Base-by-base conservation (phyloP, 1,140 invertebrate genomes). In the Globodera rostochiensis region DNA sequence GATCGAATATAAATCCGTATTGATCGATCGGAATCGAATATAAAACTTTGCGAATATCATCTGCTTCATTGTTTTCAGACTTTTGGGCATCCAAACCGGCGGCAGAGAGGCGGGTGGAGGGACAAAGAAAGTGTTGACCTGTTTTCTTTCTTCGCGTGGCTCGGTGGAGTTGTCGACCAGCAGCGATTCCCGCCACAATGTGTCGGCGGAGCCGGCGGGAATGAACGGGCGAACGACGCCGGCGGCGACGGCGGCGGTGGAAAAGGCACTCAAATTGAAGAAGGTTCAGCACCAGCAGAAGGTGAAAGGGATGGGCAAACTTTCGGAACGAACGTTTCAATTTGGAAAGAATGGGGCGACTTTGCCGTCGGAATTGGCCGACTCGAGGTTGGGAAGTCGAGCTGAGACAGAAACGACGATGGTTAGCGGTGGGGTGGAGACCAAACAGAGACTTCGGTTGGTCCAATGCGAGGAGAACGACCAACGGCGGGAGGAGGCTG, bases 161-260 rank as follows among this genome's bases (percentile, higher is more conserved):
- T 71, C 69, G 7, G 46, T 71, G 21, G 69, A 71, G n/a, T 25
- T 47, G 36, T 45, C 36, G 36, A 71, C 69, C n/a, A 71, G 69
- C 69, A 64, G 57, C 57, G 57, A 64, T 19, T 64, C 5, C 19
- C 13, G 11, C 15, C 13, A 64, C 13, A 64, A 53, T 53, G 7
- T 64, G 69, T 45, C 69, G 36, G 69, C 8, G 69, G 8, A 21
- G 13, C 60, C 19, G 66, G n/a, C 66, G 36, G 36, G 7, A 69
- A 69, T 36, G 66, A 69, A 69, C n/a, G 66, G 7, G 15, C 7
- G 9, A 15, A 19, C 13, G 19, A 64, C 13, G 19, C 13, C 57
- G 36, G 36, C n/a, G 8, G 7, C 69, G 13, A 1, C 57, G 36
- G 36, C n/a, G 8, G 7, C 69, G 13, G 21, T 21, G 3, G 25